phyloP scores from a whole-genome alignment of 2,888 invertebrate genomes.

The Ophioninae sp. region DNA sequence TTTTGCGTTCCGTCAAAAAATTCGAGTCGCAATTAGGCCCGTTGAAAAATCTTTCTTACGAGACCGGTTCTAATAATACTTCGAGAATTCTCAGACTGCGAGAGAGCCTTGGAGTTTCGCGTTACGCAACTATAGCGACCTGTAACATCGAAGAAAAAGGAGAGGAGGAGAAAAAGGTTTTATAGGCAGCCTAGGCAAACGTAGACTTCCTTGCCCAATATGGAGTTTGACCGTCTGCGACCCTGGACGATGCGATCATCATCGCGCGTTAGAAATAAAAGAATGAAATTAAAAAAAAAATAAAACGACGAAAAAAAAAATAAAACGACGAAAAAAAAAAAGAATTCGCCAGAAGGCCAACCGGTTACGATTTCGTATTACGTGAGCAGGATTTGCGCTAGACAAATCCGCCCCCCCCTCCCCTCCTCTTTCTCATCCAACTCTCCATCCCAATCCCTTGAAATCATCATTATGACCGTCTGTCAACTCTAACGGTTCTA shows the following conservation, averaged over 20 bases:
- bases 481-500: slow-evolving; percentile 78
- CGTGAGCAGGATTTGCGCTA: slow-evolving; percentile 62
- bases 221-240: slow-evolving; percentile 70
- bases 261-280: slow-evolving; percentile 72
- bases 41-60: slow-evolving; percentile 7
- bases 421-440: background rate
- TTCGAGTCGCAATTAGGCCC: slow-evolving; percentile 6
- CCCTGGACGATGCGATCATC: slow-evolving; percentile 53
- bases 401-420: slow-evolving; percentile 55
- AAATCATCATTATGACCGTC: slow-evolving; percentile 72
- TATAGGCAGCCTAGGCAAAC: slow-evolving; percentile 47
- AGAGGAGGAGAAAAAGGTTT: slow-evolving; percentile 36
- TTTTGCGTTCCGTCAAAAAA: slow-evolving; percentile 5
- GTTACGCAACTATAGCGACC: slow-evolving; percentile 53
- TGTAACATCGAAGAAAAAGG: slow-evolving; percentile 3
- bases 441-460: background rate
- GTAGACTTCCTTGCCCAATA: slow-evolving; percentile 59
- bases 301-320: background rate
- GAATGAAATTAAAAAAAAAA: background rate
- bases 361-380: slow-evolving; percentile 52
- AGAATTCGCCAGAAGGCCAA: slow-evolving; percentile 67
- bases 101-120: slow-evolving; percentile 38
- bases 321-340: background rate
- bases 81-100: slow-evolving; percentile 12
- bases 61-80: slow-evolving; percentile 54